Conservation (phyloP, 2,797 vertebrate species). For the Sciurus carolinensis region DNA sequence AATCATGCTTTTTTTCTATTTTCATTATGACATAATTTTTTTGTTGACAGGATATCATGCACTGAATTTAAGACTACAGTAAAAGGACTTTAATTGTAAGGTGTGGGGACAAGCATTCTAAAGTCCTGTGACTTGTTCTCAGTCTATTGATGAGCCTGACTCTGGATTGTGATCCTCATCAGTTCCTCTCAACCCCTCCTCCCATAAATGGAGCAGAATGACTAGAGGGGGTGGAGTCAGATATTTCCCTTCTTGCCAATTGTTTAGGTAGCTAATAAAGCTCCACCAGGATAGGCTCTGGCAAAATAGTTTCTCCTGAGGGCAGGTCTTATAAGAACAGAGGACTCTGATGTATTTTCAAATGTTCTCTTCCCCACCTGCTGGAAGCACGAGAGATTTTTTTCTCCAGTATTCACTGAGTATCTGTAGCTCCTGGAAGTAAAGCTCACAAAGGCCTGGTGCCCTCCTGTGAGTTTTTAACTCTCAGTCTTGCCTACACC, state of each 20-base stretch:
- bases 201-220: neutral
- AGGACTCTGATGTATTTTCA: neutral
- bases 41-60: neutral
- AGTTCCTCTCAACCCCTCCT: no score
- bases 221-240: neutral
- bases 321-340: neutral
- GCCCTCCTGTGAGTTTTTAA: neutral
- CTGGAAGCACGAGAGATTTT: neutral
- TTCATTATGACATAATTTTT: neutral
- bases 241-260: neutral
- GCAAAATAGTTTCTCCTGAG: neutral
- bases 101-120: no score
- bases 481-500: neutral
- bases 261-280: neutral
- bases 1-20: neutral
- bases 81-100: neutral
- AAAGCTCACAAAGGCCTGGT: neutral
- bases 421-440: neutral
- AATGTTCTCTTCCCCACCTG: neutral
- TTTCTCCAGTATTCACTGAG: neutral
- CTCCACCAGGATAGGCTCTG: neutral
- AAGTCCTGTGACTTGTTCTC: neutral
- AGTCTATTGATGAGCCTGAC: neutral
- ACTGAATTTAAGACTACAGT: neutral
- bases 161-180: neutral